Conservation (phyloP, 2,797 vertebrate genomes). For the Amblyopsis hoosieri region DNA sequence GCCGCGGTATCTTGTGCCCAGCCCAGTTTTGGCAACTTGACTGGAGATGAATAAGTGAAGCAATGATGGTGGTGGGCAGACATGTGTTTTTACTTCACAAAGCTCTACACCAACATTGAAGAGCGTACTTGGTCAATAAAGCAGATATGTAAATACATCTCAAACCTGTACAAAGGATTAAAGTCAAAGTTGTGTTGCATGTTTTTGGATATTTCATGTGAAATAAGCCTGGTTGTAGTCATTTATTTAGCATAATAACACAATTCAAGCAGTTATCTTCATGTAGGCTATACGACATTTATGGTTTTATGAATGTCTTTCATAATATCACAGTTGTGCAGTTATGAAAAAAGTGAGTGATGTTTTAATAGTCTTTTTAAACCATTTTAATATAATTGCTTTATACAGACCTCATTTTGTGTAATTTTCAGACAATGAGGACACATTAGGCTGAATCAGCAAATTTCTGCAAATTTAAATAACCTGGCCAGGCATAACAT, state of each 20-base stretch:
- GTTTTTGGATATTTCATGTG: too few species aligned
- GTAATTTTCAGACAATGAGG: neutral
- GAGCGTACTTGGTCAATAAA: slow-evolving; percentile 25
- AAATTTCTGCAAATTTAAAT: neutral
- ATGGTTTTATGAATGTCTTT: too few species aligned
- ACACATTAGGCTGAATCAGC: neutral
- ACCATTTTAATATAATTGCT: too few species aligned
- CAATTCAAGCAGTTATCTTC: too few species aligned
- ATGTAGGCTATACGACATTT: too few species aligned
- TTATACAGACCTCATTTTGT: neutral
- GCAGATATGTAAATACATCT: neutral
- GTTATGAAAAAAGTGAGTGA: too few species aligned
- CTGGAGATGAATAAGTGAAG: slow-evolving; percentile 39
- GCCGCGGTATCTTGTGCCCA: slow-evolving; percentile 54
- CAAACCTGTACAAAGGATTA: slow-evolving; percentile 6
- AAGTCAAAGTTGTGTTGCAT: too few species aligned
- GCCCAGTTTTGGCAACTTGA: slow-evolving; percentile 53
- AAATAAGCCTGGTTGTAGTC: too few species aligned
- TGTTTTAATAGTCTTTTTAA: too few species aligned
- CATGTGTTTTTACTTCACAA: slow-evolving; percentile 41
- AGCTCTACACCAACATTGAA: slow-evolving; percentile 23
- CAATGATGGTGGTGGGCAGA: slow-evolving; percentile 16
- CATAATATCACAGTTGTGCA: too few species aligned
- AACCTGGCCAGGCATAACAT: neutral
- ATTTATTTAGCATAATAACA: too few species aligned